Evolutionary conservation across 2,113 vertebrate genomes (phyloP), one percentile per base, ranked within the genome.

Genomic region (Calidris pugnax): DNA sequence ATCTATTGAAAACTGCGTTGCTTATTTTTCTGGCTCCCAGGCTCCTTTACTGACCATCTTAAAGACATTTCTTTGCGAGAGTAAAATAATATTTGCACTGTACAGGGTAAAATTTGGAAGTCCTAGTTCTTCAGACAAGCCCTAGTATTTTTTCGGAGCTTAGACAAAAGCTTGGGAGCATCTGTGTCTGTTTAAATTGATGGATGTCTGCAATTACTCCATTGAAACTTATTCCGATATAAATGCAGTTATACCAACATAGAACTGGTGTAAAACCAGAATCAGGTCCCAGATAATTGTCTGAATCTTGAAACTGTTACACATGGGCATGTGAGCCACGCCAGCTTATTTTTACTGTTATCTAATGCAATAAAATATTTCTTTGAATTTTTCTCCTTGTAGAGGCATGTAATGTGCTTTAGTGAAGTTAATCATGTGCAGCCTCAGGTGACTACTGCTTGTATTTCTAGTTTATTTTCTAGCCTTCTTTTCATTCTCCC

Each of bases 381-480:
- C 48, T 93, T 93, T 77, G 84, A 76, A 59, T 93, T 93, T 93
- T 96, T 96, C 64, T 93, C 90, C 82, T 93, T 94, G 87, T 95
- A 87, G 72, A 95, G 79, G 39, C 82, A 91, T 15, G 57, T 87
- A 93, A 85, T 62, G 30, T 66, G 59, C 66, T 95, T 93, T 68
- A 73, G 85, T 47, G 73, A 94, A 93, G 87, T 82, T 91, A 82
- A 92, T 94, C 96, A 93, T 87, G 94, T 95, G 95, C 72, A 78
- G 72, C 93, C 93, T 96, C 96, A 95, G 95, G 95, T 96, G 94
- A 95, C 91, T 85, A 73, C 76, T 63, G 68, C 89, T 96, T 97
- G 66, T 93, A 91, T 91, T 92, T 95, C 96, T 85, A 94, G 85
- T 93, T 96, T 97, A 94, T 95, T 90, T 96, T 93, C 91, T 95